Evolutionary conservation across 2,888 invertebrate species (phyloP).

Genomic region (Belgica antarctica): DNA sequence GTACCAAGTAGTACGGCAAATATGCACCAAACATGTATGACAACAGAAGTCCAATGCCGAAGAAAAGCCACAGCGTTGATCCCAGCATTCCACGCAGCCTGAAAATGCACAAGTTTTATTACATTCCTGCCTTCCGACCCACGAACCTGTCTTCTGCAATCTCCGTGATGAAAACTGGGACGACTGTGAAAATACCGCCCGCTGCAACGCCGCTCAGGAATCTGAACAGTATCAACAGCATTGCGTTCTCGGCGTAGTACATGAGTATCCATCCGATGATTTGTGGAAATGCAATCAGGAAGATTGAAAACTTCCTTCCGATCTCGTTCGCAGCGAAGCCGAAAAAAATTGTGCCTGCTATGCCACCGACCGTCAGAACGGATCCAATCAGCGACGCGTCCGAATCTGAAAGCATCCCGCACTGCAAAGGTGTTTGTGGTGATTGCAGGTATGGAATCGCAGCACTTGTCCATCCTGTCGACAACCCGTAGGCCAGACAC

Average conservation of each 20-base stretch:
- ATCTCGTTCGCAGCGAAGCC: constrained; percentile 49
- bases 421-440: constrained; percentile 28
- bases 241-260: constrained; percentile 29
- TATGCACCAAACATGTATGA: constrained; percentile 51
- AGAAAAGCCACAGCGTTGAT: constrained; percentile 48
- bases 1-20: constrained; percentile 50
- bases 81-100: constrained; percentile 49
- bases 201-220: constrained; percentile 51
- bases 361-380: constrained; percentile 51
- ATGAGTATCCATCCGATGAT: constrained; percentile 46
- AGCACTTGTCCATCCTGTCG: constrained; percentile 43
- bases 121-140: constrained; percentile 46
- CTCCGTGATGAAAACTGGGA: constrained; percentile 49
- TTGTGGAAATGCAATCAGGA: constrained; percentile 48
- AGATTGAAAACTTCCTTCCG: constrained; percentile 48
- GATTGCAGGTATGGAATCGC: constrained; percentile 41
- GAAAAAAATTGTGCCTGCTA: constrained; percentile 51
- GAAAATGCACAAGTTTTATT: too few relatives aligned
- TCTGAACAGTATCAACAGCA: constrained; percentile 45
- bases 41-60: constrained; percentile 50
- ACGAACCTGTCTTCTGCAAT: constrained; percentile 48
- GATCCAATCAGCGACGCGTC: constrained; percentile 54
- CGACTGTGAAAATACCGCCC: constrained; percentile 50
- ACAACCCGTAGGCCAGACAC: constrained; percentile 34
- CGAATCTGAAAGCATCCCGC: constrained; percentile 38